Evolutionary conservation across 2,888 invertebrate genomes (phyloP), one percentile per base, ranked within the genome.

Genomic region (Smittia aterrima): DNA sequence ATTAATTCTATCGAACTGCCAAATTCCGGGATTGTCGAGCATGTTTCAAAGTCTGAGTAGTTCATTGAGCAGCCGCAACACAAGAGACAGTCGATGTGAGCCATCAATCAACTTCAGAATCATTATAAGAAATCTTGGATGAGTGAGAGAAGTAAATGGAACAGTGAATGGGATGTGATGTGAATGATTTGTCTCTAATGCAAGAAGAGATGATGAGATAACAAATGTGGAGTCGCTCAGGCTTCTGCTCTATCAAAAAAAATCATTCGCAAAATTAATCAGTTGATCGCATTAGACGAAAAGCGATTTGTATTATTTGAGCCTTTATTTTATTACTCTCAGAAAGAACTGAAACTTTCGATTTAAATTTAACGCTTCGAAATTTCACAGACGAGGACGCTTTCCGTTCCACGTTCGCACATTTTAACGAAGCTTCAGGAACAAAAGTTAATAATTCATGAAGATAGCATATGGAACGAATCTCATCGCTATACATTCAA

Each of bases 11-110:
- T 13, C 9, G 6, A 47, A 16, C n/a, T 47, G 47, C 16, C 4
- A 47, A 47, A 47, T 47, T n/a, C 47, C 47, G 6, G 47, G 47
- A 9, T 25, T 64, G 1, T 72, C 72, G 27, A 62, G 40, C n/a
- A 53, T 70, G 13, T 70, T 70, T 53, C 7, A 47, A 3, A 70
- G 53, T n/a, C 20, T 62, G 16, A 16, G 38, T 24, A 32, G 58
- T 40, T 58, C 62, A 72, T 72, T 53, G 18, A 62, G 40, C 20
- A 25, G 27, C 11, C 9, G 25, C 7, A 72, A 25, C 27, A n/a
- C 25, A 24, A 54, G 62, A 22, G 72, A 72, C 16, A 72, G 72
- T 24, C 72, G 72, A 72, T 72, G 72, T 72, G 40, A 72, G 72
- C 4, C 64, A 32, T 71, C 47, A 54, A 54, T 70, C 70, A 67